A percentile compares a stretch with the other conserved stretches of the same genome.
phyloP scores from a whole-genome alignment of 2,888 invertebrate species.

The Orchesella flavescens region DNA sequence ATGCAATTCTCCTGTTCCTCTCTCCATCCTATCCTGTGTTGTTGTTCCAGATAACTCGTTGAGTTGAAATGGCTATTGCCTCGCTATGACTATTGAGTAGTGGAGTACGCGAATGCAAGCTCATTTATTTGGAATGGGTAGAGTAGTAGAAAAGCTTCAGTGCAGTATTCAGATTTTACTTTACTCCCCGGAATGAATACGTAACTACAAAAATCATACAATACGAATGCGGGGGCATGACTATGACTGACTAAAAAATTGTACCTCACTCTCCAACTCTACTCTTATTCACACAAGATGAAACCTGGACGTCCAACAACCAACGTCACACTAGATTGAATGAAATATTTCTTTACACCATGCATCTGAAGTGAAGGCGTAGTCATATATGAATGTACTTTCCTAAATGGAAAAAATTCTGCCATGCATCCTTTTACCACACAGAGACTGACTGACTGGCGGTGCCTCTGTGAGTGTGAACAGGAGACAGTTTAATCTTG shows the following conservation, averaged over 20 bases:
- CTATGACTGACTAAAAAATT: too few relatives aligned
- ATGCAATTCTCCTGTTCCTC: too few relatives aligned
- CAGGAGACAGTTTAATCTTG: slow-evolving; percentile 31
- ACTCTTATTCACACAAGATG: background rate
- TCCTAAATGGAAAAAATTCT: background rate
- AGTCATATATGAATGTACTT: background rate
- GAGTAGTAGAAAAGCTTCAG: background rate
- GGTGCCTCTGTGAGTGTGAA: slow-evolving; percentile 2
- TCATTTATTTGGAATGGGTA: too few relatives aligned
- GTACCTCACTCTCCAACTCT: too few relatives aligned
- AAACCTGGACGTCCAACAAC: background rate
- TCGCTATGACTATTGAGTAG: too few relatives aligned
- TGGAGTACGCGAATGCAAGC: too few relatives aligned
- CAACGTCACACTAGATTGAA: background rate
- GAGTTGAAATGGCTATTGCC: too few relatives aligned
- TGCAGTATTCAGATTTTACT: background rate
- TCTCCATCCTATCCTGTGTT: too few relatives aligned
- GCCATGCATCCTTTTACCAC: background rate
- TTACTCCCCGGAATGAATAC: slow-evolving; percentile 8
- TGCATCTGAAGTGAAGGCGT: background rate
- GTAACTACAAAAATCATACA: background rate
- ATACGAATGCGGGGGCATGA: background rate
- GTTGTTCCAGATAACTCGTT: too few relatives aligned
- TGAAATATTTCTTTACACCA: background rate
- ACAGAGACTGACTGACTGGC: slow-evolving; percentile 1